These are phyloP conservation scores for Corythoichthys haematopterus DNA, from an alignment of 2,113 vertebrate species.

Conservation along the genomic window DNA sequence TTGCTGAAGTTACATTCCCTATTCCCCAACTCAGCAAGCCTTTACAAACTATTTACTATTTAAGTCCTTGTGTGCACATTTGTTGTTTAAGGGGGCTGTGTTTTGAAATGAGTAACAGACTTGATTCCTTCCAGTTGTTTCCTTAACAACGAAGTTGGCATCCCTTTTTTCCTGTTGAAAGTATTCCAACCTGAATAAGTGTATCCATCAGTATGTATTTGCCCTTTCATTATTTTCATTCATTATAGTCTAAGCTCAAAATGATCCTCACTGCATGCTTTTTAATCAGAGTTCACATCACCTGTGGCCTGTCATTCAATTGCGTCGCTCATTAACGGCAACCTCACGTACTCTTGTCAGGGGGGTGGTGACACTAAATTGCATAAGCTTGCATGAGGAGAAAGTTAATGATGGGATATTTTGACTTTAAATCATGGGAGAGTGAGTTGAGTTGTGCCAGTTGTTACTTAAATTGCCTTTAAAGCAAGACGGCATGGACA, in stretches of 20 bases:
- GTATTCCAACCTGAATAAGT: background rate
- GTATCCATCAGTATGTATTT: background rate
- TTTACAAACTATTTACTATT: conserved; percentile 70
- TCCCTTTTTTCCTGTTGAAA: conserved; percentile 11
- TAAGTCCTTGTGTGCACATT: conserved; percentile 57
- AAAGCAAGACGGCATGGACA: no score
- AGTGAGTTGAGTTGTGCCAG: no score
- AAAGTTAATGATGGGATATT: no score
- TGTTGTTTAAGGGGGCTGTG: conserved; percentile 47
- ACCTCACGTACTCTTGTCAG: conserved; percentile 28
- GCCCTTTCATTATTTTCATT: conserved; percentile 12
- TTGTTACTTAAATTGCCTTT: no score
- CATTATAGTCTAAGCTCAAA: background rate
- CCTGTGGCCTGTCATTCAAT: conserved; percentile 54
- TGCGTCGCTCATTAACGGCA: conserved; percentile 26
- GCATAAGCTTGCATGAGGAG: no score
- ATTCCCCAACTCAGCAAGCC: conserved; percentile 50
- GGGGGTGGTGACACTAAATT: no score
- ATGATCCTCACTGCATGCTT: conserved; percentile 28
- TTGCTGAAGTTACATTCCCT: conserved; percentile 64
- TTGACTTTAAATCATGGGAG: no score
- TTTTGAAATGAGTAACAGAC: conserved; percentile 23
- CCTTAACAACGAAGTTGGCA: conserved; percentile 23
- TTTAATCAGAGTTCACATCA: conserved; percentile 52
- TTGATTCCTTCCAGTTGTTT: conserved; percentile 28